Evolutionary conservation across 1,140 invertebrate species (phyloP), one percentile per base, ranked within the genome.

Genomic region (Sitodiplosis mosellana): DNA sequence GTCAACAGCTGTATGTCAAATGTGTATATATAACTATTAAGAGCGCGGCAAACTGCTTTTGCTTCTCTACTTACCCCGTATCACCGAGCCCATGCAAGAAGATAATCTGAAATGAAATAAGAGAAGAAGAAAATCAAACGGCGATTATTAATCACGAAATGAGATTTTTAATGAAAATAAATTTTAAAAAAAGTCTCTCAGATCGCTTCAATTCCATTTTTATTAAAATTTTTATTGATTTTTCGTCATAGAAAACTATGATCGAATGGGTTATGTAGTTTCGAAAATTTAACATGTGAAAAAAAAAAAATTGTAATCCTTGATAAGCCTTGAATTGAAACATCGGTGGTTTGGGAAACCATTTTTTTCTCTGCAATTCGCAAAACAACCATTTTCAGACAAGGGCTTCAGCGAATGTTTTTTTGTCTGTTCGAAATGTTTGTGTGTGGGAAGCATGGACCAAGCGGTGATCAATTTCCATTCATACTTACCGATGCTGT

Each of bases 11-110:
- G 14, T 38, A 47, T 47, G 17, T 46, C 22, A 7, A 17, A 37
- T 18, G 37, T 18, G 14, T 15, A 36, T 36, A 10, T 36, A 36
- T 36, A 10, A n/a, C 34, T 10, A 36, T 36, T 36, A 10, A 8
- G n/a, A 10, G 34, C 34, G n/a, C 8, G n/a, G n/a, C n/a, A 36
- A 36, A 10, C 34, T 36, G 34, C n/a, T 36, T n/a, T n/a, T n/a
- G 27, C 27, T 10, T 5, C 4, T 27, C 27, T 47, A 47, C 72
- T 67, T 59, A 80, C 77, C 77, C 77, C 34, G 77, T 80, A 58
- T 82, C 78, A 45, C 76, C 76, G 46, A 76, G 60, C 33, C 78
- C 79, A 56, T 78, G 72, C 55, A 83, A 72, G 54, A 80, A 79
- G 56, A 81, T 76, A 40, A 83, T 61, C 78, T 83, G 66, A 44